Conservation (phyloP, 2,797 vertebrate species). For the Trachops cirrhosus region DNA sequence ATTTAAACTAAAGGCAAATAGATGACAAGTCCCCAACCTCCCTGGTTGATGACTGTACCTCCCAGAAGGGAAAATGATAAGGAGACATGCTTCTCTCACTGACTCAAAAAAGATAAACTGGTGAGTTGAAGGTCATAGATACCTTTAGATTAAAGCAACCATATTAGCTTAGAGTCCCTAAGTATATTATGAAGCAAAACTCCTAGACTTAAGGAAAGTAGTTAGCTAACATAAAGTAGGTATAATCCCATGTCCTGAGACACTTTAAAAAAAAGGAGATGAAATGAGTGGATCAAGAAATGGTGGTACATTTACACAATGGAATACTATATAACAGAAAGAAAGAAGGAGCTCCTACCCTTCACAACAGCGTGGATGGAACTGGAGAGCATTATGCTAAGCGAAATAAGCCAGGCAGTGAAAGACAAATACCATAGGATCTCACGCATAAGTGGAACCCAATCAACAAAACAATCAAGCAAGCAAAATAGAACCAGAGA, state of each 20-base stretch:
- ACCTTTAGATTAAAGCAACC: not conserved
- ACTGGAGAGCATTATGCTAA: no score
- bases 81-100: not conserved
- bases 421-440: no score
- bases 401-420: no score
- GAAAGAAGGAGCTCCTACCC: no score
- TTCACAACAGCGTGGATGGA: no score
- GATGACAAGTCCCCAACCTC: not conserved
- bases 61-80: not conserved
- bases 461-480: no score
- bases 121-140: not conserved
- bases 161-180: not conserved
- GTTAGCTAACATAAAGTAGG: not conserved
- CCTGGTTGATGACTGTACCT: not conserved
- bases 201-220: not conserved
- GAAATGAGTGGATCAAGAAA: no score
- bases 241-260: not conserved
- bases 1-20: conserved; percentile 45
- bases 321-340: no score
- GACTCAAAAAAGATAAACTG: not conserved
- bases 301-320: no score
- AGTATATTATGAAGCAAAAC: not conserved
- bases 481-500: no score
- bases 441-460: no score
- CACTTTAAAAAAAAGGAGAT: not conserved